phyloP scores from a whole-genome alignment of 2,888 invertebrate genomes.

The Oxytorus armatus region DNA sequence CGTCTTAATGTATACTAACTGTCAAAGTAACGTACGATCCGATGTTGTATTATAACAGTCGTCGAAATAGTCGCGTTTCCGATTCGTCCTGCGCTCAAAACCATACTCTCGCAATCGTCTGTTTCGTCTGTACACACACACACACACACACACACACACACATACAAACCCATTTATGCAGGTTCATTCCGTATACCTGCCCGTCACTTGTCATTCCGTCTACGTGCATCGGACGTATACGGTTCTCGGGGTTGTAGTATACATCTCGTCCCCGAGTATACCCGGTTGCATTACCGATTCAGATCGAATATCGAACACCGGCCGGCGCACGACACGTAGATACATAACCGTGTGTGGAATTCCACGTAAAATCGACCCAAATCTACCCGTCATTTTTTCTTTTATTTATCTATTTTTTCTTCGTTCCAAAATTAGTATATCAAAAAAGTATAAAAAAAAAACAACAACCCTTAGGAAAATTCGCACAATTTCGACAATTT shows the following conservation, averaged over 20 bases:
- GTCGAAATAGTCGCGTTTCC: conserved; percentile 74
- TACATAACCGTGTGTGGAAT: conserved; percentile 50
- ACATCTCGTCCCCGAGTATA: conserved; percentile 39
- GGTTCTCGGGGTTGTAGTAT: conserved; percentile 39
- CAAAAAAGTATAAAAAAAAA: too few species aligned
- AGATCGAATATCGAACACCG: conserved; percentile 65
- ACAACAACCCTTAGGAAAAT: too few species aligned
- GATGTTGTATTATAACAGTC: conserved; percentile 55
- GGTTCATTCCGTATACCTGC: conserved; percentile 66
- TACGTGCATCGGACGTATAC: conserved; percentile 65
- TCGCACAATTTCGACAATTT: too few species aligned
- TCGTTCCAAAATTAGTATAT: background rate
- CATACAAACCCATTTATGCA: background rate
- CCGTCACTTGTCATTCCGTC: conserved; percentile 73
- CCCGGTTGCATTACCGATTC: conserved; percentile 66
- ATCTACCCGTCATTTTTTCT: too few species aligned
- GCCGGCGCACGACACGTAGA: conserved; percentile 52
- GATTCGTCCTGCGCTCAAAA: conserved; percentile 45
- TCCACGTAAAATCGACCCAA: conserved; percentile 26
- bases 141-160: conserved; percentile 13
- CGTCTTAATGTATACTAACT: conserved; percentile 20
- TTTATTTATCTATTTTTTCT: background rate
- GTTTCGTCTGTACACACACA: conserved; percentile 15
- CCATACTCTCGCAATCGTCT: conserved; percentile 62
- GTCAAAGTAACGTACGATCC: conserved; percentile 24